A percentile compares a stretch with the other conserved stretches of the same genome.
Evolutionary conservation across 2,797 vertebrate genomes (phyloP).

Genomic region (Champsocephalus gunnari): DNA sequence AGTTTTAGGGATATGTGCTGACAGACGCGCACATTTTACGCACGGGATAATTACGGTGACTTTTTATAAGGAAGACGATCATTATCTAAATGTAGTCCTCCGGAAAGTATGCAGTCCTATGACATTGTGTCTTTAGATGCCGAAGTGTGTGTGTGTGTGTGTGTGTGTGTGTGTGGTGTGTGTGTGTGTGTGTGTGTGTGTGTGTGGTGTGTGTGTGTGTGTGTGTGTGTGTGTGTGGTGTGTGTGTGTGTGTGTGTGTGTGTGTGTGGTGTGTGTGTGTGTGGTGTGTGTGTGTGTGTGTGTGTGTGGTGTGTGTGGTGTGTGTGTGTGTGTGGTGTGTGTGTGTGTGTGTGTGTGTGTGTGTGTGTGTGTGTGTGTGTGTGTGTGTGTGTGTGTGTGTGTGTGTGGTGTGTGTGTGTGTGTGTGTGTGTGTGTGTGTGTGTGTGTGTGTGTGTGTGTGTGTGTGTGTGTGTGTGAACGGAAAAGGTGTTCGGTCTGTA

Average conservation of each 20-base stretch:
- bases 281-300: too few species aligned
- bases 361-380: not conserved
- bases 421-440: not conserved
- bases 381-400: not conserved
- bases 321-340: too few species aligned
- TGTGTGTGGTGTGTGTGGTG: too few species aligned
- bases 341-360: not conserved
- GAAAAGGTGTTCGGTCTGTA: slow-evolving; percentile 35
- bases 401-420: not conserved
- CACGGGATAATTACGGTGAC: slow-evolving; percentile 5
- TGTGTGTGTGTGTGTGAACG: too few species aligned
- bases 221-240: not conserved
- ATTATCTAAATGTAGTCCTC: slow-evolving; percentile 33
- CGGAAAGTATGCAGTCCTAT: slow-evolving; percentile 9
- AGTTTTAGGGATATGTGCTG: not conserved
- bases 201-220: not conserved
- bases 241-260: not conserved
- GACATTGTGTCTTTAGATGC: slow-evolving; percentile 18
- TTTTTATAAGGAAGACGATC: slow-evolving; percentile 15
- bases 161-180: not conserved
- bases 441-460: too few species aligned
- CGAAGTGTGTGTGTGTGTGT: not conserved
- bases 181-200: not conserved
- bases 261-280: not conserved
- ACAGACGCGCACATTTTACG: slow-evolving; percentile 18